These are phyloP conservation scores for Cryptus viduatorius DNA, from an alignment of 2,888 invertebrate species.

Conservation along the genomic window DNA sequence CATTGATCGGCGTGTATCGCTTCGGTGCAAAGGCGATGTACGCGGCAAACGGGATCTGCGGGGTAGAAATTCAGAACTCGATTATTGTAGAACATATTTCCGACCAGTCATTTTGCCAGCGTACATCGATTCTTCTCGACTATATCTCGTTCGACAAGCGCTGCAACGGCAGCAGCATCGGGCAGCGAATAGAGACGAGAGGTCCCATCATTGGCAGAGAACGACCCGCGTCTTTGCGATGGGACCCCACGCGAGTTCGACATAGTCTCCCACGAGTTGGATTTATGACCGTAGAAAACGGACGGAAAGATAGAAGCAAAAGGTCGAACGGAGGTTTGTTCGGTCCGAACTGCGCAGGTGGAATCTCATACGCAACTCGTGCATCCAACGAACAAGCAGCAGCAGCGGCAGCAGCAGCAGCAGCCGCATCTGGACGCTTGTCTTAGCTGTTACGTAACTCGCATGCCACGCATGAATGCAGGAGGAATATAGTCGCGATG, in stretches of 20 bases:
- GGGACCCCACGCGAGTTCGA: conserved; percentile 81
- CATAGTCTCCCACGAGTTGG: conserved; percentile 78
- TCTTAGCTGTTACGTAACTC: conserved; percentile 44
- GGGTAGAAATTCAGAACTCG: conserved; percentile 21
- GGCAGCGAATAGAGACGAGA: conserved; percentile 51
- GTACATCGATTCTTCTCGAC: conserved; percentile 67
- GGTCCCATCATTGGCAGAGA: conserved; percentile 60
- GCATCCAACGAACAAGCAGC: too few relatives aligned
- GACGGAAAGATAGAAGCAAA: conserved; percentile 24
- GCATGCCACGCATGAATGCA: conserved; percentile 6
- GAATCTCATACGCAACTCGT: conserved; percentile 15
- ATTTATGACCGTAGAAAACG: conserved; percentile 71
- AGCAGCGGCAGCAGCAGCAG: background rate
- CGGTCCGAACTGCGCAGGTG: background rate
- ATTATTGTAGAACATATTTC: conserved; percentile 49
- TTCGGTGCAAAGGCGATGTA: background rate
- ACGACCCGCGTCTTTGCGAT: conserved; percentile 76
- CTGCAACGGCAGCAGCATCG: conserved; percentile 36
- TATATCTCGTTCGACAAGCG: conserved; percentile 22
- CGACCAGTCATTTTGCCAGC: conserved; percentile 51
- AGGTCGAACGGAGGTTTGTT: conserved; percentile 16
- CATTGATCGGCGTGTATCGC: background rate
- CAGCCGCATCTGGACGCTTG: conserved; percentile 8
- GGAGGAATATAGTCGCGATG: conserved; percentile 25
- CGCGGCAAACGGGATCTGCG: background rate